Conservation (phyloP, 2,113 vertebrate species). For the Parus major region DNA sequence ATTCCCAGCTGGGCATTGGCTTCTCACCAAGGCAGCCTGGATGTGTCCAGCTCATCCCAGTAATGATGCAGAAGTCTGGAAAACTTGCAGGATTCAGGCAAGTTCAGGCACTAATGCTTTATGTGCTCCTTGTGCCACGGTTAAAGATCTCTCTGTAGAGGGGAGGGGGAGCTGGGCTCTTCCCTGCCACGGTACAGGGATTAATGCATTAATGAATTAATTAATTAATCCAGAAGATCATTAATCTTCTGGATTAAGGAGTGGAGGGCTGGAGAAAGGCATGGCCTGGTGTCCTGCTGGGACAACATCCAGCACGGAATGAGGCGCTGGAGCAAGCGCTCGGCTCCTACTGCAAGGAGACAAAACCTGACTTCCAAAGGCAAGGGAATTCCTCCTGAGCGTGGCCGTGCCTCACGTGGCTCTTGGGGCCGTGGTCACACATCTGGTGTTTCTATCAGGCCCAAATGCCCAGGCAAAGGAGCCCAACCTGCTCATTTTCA, state of each 20-base stretch:
- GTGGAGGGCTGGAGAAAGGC: background rate
- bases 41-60: background rate
- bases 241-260: background rate
- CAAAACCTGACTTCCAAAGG: background rate
- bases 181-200: background rate
- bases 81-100: background rate
- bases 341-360: background rate
- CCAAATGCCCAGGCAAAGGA: background rate
- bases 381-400: background rate
- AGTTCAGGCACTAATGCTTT: background rate
- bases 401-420: fast-evolving
- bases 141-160: background rate
- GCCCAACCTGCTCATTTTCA: background rate
- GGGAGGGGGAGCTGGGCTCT: background rate
- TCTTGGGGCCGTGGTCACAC: background rate
- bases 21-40: background rate
- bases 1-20: background rate
- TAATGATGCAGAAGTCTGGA: background rate
- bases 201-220: too few relatives aligned
- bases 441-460: background rate
- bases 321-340: background rate
- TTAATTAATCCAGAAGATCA: too few relatives aligned
- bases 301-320: background rate
- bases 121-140: background rate
- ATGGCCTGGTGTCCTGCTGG: fast-evolving